Evolutionary conservation across 2,113 vertebrate genomes (phyloP).

Genomic region (Sturnira hondurensis): DNA sequence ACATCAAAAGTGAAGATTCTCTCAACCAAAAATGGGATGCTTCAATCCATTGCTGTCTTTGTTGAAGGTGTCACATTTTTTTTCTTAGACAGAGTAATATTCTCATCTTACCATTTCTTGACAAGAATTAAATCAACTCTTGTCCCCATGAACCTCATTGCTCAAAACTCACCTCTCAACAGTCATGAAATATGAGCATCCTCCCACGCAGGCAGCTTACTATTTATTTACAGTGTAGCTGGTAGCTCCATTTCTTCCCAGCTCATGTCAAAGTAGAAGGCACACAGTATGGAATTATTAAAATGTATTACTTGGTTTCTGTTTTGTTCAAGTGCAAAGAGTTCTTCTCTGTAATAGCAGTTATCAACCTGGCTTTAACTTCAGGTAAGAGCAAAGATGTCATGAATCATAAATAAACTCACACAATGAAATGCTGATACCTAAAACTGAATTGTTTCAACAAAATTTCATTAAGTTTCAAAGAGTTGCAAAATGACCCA

Average conservation of each 20-base stretch:
- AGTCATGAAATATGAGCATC: conserved; percentile 30
- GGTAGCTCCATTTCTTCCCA: background rate
- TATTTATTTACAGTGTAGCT: background rate
- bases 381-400: background rate
- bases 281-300: background rate
- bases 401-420: background rate
- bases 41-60: background rate
- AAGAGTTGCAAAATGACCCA: background rate
- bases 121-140: conserved; percentile 61
- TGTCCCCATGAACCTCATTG: conserved; percentile 49
- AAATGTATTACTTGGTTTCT: background rate
- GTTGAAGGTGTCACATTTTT: conserved; percentile 12
- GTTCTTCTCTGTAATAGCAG: background rate
- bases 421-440: background rate
- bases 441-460: background rate
- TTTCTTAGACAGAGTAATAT: conserved; percentile 25
- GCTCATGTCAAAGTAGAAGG: conserved; percentile 6
- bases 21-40: background rate
- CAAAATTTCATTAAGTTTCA: background rate
- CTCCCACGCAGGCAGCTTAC: background rate
- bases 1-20: conserved; percentile 11
- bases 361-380: background rate
- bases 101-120: conserved; percentile 22
- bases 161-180: conserved; percentile 30
- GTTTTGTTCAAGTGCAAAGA: background rate